Evolutionary conservation across 2,113 vertebrate genomes (phyloP).

Genomic region (Ibidorhyncha struthersii): DNA sequence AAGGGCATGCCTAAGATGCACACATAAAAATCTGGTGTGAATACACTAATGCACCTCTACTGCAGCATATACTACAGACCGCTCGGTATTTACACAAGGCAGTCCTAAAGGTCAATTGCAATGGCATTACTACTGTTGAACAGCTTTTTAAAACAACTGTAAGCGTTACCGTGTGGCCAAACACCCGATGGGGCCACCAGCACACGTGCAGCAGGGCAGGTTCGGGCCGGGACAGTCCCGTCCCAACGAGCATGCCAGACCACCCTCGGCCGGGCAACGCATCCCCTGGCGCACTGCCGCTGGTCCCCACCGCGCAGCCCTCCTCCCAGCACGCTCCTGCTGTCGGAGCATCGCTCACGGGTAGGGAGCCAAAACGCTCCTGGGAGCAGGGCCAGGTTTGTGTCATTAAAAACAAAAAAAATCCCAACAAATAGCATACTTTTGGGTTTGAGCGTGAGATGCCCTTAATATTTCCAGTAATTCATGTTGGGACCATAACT

Average conservation of each 20-base stretch:
- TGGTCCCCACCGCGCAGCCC: neutral
- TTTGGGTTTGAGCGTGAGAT: neutral
- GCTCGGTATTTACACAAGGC: neutral
- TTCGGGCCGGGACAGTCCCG: accelerated
- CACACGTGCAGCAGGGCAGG: neutral
- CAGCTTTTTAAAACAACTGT: neutral
- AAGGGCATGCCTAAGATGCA: accelerated
- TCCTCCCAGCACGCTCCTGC: neutral
- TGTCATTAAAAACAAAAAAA: constrained; percentile 43
- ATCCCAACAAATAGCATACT: constrained; percentile 2
- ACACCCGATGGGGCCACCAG: neutral
- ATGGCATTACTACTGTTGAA: neutral
- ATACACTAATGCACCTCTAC: neutral
- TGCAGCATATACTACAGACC: neutral
- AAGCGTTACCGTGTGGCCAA: neutral
- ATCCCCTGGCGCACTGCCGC: accelerated
- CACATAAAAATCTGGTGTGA: neutral
- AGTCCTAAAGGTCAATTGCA: neutral
- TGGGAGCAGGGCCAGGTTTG: constrained; percentile 5
- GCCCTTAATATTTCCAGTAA: constrained; percentile 27
- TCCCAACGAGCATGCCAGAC: neutral
- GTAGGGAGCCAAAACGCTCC: neutral
- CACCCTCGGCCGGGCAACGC: accelerated
- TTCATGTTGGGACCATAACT: neutral
- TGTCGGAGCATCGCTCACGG: accelerated